Evolutionary conservation across 2,797 vertebrate genomes (phyloP).

Genomic region (Naso thynnoides): DNA sequence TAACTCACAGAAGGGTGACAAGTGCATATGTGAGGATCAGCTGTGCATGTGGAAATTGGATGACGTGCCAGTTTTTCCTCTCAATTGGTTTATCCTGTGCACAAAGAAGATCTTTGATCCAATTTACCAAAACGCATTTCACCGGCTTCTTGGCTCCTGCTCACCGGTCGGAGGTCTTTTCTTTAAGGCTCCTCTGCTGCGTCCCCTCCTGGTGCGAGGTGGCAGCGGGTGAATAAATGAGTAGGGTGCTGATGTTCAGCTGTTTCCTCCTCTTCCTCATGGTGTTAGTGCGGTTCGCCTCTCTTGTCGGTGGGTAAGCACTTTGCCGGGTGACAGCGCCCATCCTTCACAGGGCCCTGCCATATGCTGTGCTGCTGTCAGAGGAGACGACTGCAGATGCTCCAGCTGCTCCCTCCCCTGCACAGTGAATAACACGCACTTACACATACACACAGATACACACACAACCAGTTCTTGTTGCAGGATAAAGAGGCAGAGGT

Average conservation of each 20-base stretch:
- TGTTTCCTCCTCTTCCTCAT: constrained; percentile 78
- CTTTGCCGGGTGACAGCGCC: constrained; percentile 85
- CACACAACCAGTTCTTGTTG: constrained; percentile 22
- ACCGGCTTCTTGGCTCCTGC: constrained; percentile 8
- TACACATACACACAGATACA: constrained; percentile 1
- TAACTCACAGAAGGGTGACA: neutral
- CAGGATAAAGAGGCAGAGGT: constrained; percentile 61
- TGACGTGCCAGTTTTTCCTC: constrained; percentile 18
- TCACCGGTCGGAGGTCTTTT: constrained; percentile 44
- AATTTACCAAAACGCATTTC: constrained; percentile 24
- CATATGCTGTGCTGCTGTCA: constrained; percentile 85
- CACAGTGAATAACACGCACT: constrained; percentile 48
- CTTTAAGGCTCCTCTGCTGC: constrained; percentile 42
- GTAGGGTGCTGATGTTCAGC: constrained; percentile 78
- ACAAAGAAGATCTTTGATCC: constrained; percentile 16
- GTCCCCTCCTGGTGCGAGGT: constrained; percentile 60
- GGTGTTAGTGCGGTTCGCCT: constrained; percentile 58
- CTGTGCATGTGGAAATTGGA: constrained; percentile 15
- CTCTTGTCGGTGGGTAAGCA: constrained; percentile 81
- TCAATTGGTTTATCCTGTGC: constrained; percentile 25
- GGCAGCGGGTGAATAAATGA: constrained; percentile 78
- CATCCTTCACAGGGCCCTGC: constrained; percentile 85
- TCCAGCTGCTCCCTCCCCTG: constrained; percentile 81
- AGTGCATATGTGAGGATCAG: neutral
- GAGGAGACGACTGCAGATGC: constrained; percentile 83